A percentile compares a stretch with the other conserved stretches of the same genome.
These are phyloP conservation scores for Rafetus swinhoei DNA, from an alignment of 2,113 vertebrate species.

Conservation along the genomic window DNA sequence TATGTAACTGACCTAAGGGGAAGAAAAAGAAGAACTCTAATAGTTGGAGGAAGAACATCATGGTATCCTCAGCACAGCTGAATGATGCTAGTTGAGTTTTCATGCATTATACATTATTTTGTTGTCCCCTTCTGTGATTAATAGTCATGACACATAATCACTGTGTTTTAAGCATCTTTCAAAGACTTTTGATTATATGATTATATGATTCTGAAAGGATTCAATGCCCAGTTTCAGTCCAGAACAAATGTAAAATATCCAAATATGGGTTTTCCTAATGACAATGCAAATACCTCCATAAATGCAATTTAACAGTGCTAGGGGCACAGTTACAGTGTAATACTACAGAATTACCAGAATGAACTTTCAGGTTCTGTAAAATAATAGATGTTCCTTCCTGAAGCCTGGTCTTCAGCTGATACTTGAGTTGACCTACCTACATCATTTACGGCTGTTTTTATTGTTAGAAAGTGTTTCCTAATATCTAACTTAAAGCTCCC, in stretches of 20 bases:
- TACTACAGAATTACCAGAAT: accelerated
- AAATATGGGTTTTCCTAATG: neutral
- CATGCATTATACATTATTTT: neutral
- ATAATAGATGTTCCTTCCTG: neutral
- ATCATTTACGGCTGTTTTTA: neutral
- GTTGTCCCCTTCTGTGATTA: neutral
- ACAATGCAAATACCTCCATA: neutral
- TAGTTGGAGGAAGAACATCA: neutral
- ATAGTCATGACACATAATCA: neutral
- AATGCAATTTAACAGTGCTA: neutral
- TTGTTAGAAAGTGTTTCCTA: neutral
- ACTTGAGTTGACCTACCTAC: neutral
- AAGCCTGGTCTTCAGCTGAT: neutral
- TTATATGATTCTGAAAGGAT: accelerated
- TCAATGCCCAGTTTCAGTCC: neutral
- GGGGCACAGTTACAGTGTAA: neutral
- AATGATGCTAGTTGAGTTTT: neutral
- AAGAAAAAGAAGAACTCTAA: accelerated
- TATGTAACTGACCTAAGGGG: accelerated
- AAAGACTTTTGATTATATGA: accelerated
- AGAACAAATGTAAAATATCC: neutral
- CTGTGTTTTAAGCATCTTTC: neutral
- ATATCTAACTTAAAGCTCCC: neutral
- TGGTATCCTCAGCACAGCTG: neutral
- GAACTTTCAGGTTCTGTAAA: neutral